Conservation (phyloP, 2,797 vertebrate genomes). For the Jordanella pulchra region DNA sequence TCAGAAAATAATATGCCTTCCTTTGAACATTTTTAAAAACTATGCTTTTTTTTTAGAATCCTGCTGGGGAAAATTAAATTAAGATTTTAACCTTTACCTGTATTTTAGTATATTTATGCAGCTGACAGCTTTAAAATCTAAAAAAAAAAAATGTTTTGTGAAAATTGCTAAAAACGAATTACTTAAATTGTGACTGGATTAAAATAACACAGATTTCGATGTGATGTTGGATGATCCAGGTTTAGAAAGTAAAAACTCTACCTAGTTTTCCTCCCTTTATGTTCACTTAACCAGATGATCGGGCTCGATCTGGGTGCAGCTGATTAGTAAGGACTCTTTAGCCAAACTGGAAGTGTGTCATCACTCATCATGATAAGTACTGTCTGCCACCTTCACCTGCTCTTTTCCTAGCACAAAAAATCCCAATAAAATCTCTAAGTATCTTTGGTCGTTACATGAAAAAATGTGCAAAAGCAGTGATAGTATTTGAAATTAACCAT, state of each 20-base stretch:
- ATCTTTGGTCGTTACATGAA: not conserved
- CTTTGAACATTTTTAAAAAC: not conserved
- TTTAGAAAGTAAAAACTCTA: no score
- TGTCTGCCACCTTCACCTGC: no score
- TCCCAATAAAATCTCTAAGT: not conserved
- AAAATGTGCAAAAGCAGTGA: not conserved
- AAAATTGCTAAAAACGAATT: not conserved
- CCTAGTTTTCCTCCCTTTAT: no score
- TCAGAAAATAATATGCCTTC: not conserved
- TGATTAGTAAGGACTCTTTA: no score
- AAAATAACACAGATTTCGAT: no score
- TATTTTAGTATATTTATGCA: not conserved
- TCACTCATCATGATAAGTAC: no score
- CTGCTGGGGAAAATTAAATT: not conserved
- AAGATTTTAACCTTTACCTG: not conserved
- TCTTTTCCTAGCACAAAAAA: not conserved
- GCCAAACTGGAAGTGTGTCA: no score
- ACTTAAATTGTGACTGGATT: not conserved
- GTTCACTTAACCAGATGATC: no score
- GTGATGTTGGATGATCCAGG: no score
- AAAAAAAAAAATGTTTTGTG: no score
- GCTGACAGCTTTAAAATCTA: not conserved
- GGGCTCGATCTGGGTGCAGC: no score
- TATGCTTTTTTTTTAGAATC: not conserved
- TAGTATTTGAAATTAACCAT: not conserved